Evolutionary conservation across 2,888 invertebrate genomes (phyloP).

Genomic region (Scelioninae gen. 2): DNA sequence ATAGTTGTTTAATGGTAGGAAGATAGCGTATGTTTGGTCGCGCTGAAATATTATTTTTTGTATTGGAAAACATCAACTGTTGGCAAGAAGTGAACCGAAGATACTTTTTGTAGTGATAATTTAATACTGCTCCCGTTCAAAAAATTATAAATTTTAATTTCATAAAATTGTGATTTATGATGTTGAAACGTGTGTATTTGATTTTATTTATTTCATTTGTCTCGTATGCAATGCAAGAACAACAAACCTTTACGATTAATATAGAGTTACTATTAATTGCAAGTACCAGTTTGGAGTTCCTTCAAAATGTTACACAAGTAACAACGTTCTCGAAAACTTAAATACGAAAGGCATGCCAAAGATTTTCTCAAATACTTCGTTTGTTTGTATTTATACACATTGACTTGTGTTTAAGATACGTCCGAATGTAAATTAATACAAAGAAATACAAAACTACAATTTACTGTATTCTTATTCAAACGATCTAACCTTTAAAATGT

Average conservation of each 20-base stretch:
- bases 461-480: too few species aligned
- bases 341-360: too few species aligned
- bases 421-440: background rate
- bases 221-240: slow-evolving; percentile 3
- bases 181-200: too few species aligned
- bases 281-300: background rate
- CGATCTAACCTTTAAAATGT: too few species aligned
- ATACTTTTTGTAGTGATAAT: slow-evolving; percentile 28
- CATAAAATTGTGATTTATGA: too few species aligned
- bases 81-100: slow-evolving; percentile 28
- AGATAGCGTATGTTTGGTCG: slow-evolving; percentile 32
- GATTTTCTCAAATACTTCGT: too few species aligned
- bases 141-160: too few species aligned
- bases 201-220: background rate
- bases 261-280: slow-evolving; percentile 2
- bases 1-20: slow-evolving; percentile 42
- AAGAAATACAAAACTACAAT: slow-evolving; percentile 2
- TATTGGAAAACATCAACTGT: slow-evolving; percentile 47
- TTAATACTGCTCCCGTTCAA: too few species aligned
- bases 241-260: background rate
- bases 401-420: slow-evolving; percentile 4
- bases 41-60: slow-evolving; percentile 16
- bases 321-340: too few species aligned
- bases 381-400: slow-evolving; percentile 13
- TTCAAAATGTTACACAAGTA: background rate